Evolutionary conservation across 2,888 invertebrate genomes (phyloP).

Genomic region (Plebejus anna): DNA sequence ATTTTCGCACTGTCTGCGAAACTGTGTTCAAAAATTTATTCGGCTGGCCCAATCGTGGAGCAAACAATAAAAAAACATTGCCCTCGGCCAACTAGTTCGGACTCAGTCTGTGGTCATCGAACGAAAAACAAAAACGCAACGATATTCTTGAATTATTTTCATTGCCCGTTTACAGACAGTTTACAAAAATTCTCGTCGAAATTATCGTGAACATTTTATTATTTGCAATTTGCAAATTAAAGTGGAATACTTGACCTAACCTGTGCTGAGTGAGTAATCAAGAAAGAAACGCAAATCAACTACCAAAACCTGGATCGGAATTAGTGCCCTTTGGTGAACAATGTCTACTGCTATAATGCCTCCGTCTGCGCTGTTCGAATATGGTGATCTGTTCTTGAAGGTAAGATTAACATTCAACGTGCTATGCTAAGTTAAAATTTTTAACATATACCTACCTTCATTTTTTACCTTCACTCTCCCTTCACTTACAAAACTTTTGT

Average conservation of each 20-base stretch:
- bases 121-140: slow-evolving; percentile 74
- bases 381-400: slow-evolving; percentile 87
- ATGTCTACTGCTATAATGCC: slow-evolving; percentile 91
- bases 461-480: slow-evolving; percentile 4
- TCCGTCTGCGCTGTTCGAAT: slow-evolving; percentile 86
- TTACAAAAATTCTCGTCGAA: slow-evolving; percentile 66
- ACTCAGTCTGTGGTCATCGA: slow-evolving; percentile 71
- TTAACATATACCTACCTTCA: slow-evolving; percentile 19
- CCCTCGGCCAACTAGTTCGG: slow-evolving; percentile 73
- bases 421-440: slow-evolving; percentile 22
- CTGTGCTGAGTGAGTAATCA: slow-evolving; percentile 74
- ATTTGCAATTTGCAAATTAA: slow-evolving; percentile 61
- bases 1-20: slow-evolving; percentile 77
- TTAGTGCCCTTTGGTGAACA: slow-evolving; percentile 71
- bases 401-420: slow-evolving; percentile 60
- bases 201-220: slow-evolving; percentile 59
- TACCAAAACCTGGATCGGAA: slow-evolving; percentile 61
- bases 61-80: slow-evolving; percentile 53
- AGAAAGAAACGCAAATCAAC: slow-evolving; percentile 53
- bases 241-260: slow-evolving; percentile 68
- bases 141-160: slow-evolving; percentile 59
- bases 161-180: slow-evolving; percentile 58
- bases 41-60: slow-evolving; percentile 60
- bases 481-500: not conserved
- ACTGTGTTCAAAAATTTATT: slow-evolving; percentile 74